These are phyloP conservation scores for Bemisia tabaci DNA, from an alignment of 1,140 invertebrate species.

Conservation along the genomic window DNA sequence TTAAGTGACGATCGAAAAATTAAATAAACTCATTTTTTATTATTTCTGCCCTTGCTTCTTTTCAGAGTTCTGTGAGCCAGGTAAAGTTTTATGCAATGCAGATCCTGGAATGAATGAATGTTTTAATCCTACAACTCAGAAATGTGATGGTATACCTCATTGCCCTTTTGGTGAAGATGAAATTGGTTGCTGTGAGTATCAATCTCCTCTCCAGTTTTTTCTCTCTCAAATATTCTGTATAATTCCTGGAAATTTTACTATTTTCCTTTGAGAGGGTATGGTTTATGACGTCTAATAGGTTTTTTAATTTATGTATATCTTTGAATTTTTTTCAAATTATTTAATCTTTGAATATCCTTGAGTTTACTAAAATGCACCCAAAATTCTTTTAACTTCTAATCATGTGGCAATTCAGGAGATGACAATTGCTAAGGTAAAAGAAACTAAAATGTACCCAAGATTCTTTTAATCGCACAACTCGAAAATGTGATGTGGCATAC, in stretches of 20 bases:
- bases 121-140: slow-evolving; percentile 9
- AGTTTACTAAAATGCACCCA: no score
- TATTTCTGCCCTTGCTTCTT: no score
- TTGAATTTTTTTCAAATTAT: no score
- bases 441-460: no score
- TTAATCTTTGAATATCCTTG: no score
- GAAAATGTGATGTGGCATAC: slow-evolving; percentile 16
- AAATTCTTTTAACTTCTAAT: no score
- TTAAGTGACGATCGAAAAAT: no score
- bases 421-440: no score
- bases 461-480: slow-evolving; percentile 10
- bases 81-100: slow-evolving; percentile 11
- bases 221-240: slow-evolving; percentile 1
- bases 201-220: background rate
- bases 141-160: slow-evolving; percentile 17
- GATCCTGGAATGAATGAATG: slow-evolving; percentile 10
- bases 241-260: background rate
- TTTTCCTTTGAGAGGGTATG: background rate
- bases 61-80: slow-evolving; percentile 15
- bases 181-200: slow-evolving; percentile 19
- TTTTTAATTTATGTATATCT: no score
- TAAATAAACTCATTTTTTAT: no score
- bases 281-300: background rate
- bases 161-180: slow-evolving; percentile 21
- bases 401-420: no score